Percentiles rank a stretch among this genome's conserved stretches.
These are phyloP conservation scores for Drosophila melanosoma DNA, from an alignment of 2,888 invertebrate genomes.

Conservation along the genomic window DNA sequence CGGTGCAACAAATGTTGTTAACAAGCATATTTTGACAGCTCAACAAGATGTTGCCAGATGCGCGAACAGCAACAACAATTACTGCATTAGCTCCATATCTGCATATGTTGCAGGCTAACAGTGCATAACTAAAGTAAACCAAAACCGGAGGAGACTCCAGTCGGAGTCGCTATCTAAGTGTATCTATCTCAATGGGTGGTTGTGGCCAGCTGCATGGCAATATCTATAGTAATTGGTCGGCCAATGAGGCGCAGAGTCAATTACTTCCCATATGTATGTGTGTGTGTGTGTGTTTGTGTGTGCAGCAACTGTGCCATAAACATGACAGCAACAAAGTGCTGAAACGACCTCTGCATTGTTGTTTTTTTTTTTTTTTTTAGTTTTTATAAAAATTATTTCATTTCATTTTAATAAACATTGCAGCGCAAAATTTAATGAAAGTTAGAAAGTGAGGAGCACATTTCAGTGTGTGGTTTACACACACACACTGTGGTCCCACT, in stretches of 20 bases:
- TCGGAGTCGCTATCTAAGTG: constrained; percentile 31
- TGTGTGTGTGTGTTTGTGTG: background rate
- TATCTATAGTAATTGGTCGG: constrained; percentile 58
- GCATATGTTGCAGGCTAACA: constrained; percentile 51
- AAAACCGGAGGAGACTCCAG: constrained; percentile 45
- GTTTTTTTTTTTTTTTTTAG: constrained; percentile 40
- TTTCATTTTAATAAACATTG: constrained; percentile 74
- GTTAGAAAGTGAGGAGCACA: constrained; percentile 17
- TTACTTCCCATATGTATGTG: constrained; percentile 52
- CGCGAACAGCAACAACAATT: constrained; percentile 63
- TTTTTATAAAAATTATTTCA: constrained; percentile 61
- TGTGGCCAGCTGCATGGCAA: constrained; percentile 46
- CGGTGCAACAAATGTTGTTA: constrained; percentile 79
- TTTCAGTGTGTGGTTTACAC: constrained; percentile 32
- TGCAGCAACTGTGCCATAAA: constrained; percentile 62
- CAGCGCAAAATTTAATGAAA: constrained; percentile 70
- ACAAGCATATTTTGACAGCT: constrained; percentile 80
- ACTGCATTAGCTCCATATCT: constrained; percentile 33
- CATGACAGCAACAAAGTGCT: constrained; percentile 62
- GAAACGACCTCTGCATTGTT: constrained; percentile 52
- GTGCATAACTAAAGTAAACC: constrained; percentile 47
- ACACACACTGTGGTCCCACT: constrained; percentile 35
- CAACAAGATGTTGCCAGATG: constrained; percentile 80
- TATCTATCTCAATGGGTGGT: constrained; percentile 40
- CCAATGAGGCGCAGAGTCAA: constrained; percentile 64